phyloP scores from a whole-genome alignment of 1,140 invertebrate genomes.

The Orius insidiosus region DNA sequence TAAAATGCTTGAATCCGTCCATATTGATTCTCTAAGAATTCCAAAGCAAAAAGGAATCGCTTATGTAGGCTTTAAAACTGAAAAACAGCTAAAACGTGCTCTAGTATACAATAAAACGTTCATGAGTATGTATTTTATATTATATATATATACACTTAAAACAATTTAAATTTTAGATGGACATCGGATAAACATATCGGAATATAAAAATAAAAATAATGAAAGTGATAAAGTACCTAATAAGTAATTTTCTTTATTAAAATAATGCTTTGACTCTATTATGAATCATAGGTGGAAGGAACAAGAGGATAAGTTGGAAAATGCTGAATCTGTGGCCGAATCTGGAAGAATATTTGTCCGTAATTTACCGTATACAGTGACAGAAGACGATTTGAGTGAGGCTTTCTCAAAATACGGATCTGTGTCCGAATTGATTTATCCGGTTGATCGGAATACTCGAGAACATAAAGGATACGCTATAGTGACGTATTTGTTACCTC shows the following conservation, averaged over 20 bases:
- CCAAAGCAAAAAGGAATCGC: constrained; percentile 66
- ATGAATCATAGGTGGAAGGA: constrained; percentile 38
- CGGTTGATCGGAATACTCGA: constrained; percentile 67
- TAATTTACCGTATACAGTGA: constrained; percentile 79
- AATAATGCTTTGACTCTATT: background rate
- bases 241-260: background rate
- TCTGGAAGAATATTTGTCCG: constrained; percentile 88
- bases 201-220: constrained; percentile 24
- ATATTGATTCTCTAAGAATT: constrained; percentile 61
- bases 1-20: constrained; percentile 67
- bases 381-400: constrained; percentile 69
- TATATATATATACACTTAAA: constrained; percentile 13
- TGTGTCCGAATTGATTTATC: constrained; percentile 73
- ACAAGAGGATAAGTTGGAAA: constrained; percentile 47
- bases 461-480: constrained; percentile 70
- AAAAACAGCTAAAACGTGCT: constrained; percentile 64
- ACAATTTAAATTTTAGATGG: constrained; percentile 6
- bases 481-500: constrained; percentile 85
- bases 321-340: constrained; percentile 69
- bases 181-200: constrained; percentile 8
- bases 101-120: constrained; percentile 76
- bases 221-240: constrained; percentile 21
- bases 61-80: constrained; percentile 74
- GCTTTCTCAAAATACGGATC: constrained; percentile 84
- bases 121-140: constrained; percentile 36